These are phyloP conservation scores for Metopolophium dirhodum DNA, from an alignment of 1,140 invertebrate species.

Conservation along the genomic window DNA sequence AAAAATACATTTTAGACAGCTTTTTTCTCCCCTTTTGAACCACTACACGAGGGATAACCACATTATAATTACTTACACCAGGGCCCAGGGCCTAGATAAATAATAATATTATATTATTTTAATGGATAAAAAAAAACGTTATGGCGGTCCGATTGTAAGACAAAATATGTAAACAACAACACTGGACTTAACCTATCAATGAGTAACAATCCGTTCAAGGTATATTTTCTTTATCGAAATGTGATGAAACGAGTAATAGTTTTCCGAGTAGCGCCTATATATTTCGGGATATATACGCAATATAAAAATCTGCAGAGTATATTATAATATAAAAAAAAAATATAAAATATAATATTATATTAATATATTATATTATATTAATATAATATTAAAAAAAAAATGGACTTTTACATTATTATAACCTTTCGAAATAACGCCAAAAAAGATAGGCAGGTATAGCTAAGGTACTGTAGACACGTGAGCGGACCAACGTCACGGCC, in stretches of 20 bases:
- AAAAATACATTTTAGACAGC: neutral
- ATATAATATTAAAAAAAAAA: too few species aligned
- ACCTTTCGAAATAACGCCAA: neutral
- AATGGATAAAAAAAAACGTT: neutral
- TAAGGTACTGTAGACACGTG: neutral
- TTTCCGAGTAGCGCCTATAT: neutral
- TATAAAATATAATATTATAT: too few species aligned
- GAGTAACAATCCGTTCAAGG: neutral
- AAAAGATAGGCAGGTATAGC: neutral
- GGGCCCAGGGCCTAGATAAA: too few species aligned
- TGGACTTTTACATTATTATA: neutral
- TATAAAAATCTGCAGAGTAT: neutral
- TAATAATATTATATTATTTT: too few species aligned
- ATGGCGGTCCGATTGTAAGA: neutral
- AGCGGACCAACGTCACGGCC: neutral
- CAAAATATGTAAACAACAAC: neutral
- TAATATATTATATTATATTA: too few species aligned
- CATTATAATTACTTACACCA: neutral
- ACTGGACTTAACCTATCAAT: neutral
- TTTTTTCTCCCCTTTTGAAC: neutral
- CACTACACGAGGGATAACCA: neutral
- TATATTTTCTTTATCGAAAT: neutral
- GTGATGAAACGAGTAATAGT: neutral
- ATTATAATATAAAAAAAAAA: too few species aligned
- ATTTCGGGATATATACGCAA: neutral